These are phyloP conservation scores for Mimas tiliae DNA, from an alignment of 2,888 invertebrate genomes.

Conservation along the genomic window DNA sequence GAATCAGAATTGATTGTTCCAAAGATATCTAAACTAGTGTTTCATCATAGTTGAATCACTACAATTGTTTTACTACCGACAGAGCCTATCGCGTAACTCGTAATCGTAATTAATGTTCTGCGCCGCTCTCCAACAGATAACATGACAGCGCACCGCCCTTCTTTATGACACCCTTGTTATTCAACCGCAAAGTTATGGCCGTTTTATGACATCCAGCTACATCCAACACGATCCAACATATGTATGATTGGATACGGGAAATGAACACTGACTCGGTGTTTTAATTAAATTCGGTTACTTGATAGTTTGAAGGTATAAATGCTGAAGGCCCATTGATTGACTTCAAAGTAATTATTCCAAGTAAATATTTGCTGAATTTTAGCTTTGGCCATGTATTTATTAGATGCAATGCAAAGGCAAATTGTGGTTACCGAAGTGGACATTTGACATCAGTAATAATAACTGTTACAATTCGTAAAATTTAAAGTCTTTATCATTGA, in stretches of 20 bases:
- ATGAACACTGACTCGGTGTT: background rate
- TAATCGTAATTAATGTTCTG: conserved; percentile 68
- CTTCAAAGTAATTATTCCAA: no score
- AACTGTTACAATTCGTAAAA: no score
- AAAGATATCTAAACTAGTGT: background rate
- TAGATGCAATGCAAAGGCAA: no score
- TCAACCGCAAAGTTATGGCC: conserved; percentile 48
- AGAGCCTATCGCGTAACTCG: conserved; percentile 40
- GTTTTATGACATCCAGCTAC: conserved; percentile 52
- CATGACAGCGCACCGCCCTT: conserved; percentile 49
- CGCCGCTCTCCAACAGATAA: conserved; percentile 53
- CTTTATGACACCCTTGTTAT: conserved; percentile 64
- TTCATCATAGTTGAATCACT: conserved; percentile 6
- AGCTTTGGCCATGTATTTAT: no score
- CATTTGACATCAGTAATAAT: no score
- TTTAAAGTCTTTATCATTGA: no score
- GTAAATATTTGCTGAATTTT: no score
- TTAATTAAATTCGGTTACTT: conserved; percentile 7
- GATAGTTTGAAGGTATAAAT: background rate
- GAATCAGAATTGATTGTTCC: background rate
- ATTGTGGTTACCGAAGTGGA: no score
- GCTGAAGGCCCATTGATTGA: background rate
- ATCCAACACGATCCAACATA: conserved; percentile 19
- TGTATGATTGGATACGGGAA: background rate
- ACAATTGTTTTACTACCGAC: conserved; percentile 28